These are phyloP conservation scores for Cacatua alba DNA, from an alignment of 2,113 vertebrate species.

Conservation along the genomic window DNA sequence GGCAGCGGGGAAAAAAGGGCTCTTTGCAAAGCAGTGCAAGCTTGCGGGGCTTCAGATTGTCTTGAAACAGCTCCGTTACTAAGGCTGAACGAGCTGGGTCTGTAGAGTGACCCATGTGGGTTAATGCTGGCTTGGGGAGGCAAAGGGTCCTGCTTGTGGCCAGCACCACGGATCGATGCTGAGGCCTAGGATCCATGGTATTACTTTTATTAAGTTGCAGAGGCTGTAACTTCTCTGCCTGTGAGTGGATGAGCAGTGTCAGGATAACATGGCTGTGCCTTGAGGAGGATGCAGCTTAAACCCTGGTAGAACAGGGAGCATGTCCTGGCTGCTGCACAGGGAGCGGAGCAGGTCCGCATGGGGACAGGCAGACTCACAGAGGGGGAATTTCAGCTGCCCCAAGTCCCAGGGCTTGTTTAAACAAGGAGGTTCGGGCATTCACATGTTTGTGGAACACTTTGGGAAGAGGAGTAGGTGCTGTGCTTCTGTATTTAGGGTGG, in stretches of 20 bases:
- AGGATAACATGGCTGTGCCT: background rate
- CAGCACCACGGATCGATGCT: background rate
- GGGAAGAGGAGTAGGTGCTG: accelerated
- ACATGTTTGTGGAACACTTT: accelerated
- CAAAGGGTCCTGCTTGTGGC: background rate
- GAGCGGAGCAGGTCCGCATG: accelerated
- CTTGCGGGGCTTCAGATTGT: background rate
- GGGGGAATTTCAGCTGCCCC: background rate
- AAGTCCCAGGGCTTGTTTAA: accelerated
- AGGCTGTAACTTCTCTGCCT: background rate
- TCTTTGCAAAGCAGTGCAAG: background rate
- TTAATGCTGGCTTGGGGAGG: background rate
- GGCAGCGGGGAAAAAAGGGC: background rate
- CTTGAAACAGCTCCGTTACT: background rate
- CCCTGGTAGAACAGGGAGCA: accelerated
- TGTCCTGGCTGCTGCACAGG: accelerated
- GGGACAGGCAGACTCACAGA: accelerated
- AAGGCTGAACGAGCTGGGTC: background rate
- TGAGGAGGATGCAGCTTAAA: background rate
- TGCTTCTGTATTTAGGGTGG: accelerated
- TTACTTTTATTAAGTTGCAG: background rate
- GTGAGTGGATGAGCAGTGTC: background rate
- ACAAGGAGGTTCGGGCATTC: background rate
- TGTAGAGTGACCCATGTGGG: accelerated
- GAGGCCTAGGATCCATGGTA: background rate